Base-by-base conservation (phyloP, 2,888 invertebrate species). In the Zelleria hepariella region DNA sequence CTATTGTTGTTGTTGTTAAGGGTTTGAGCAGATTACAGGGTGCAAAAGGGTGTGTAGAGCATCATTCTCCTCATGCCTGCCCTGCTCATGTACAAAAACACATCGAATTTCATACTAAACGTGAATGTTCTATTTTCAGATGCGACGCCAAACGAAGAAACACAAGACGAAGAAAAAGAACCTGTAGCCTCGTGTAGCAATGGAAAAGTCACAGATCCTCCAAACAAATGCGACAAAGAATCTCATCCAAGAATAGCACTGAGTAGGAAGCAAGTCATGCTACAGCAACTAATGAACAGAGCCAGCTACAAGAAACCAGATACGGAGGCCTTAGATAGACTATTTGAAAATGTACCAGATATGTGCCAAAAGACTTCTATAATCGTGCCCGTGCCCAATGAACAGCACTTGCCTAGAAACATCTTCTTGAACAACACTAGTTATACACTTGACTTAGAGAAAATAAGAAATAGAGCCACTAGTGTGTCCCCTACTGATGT, bases 381-480 rank as follows among this genome's bases (percentile, higher is more conserved):
- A 1, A 71, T 70, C 24, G 59, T 85, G 0, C 74, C 74, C 57
- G 74, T 71, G 5, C 85, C 87, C 1, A 71, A 75, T 3, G 73
- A 74, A 60, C 60, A 71, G 58, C 70, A 68, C 56, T 64, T 86
- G 58, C 87, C 87, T 7, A 67, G 72, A 62, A 78, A 78, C 64
- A 69, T 86, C 57, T 72, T 69, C 59, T 68, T 82, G n/a, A 78
- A 74, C 59, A 78, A 78, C 58, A 61, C 71, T 6, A 63, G 61
- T n/a, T 86, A 84, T 66, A 66, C 67, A 2, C 58, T 87, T 1
- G 78, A 85, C 67, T 32, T 85, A 24, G 64, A 72, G 15, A 70
- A 66, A 58, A 63, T 85, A 10, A 68, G 63, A 59, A 67, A 63
- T 8, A 77, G 68, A 62, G 61, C 64, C n/a, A 47, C 51, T 5